Conservation (phyloP, 2,113 vertebrate genomes). For the Smithornis capensis region DNA sequence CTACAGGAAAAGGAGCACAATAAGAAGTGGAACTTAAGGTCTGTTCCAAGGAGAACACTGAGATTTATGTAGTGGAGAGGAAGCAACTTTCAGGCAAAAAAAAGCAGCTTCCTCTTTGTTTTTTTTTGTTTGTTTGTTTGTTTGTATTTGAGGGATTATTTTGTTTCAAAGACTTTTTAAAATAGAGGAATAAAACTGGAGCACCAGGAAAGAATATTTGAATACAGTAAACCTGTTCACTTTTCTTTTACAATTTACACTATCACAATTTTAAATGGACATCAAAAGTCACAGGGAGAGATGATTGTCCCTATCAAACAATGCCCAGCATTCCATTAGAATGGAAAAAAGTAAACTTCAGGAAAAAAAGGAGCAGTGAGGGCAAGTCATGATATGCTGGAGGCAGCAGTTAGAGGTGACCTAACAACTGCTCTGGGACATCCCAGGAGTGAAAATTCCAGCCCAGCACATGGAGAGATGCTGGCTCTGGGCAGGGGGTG, state of each 20-base stretch:
- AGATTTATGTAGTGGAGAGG: background rate
- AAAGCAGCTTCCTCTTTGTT: background rate
- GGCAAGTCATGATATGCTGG: background rate
- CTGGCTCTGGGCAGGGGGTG: background rate
- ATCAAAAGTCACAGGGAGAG: background rate
- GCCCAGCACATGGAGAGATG: background rate
- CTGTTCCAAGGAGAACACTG: background rate
- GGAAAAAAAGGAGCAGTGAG: background rate
- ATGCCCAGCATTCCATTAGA: no score
- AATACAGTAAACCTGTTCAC: background rate
- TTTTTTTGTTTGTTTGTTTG: no score
- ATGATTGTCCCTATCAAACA: background rate
- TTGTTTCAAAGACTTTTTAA: background rate
- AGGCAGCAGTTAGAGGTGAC: background rate
- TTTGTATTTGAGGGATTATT: background rate
- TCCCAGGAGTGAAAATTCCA: no score
- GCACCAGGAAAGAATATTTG: background rate
- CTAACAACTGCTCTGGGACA: background rate
- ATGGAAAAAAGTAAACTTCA: background rate
- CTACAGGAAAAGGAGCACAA: constrained; percentile 34
- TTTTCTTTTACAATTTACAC: no score
- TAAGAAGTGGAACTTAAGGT: background rate
- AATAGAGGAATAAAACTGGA: background rate
- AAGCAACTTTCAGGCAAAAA: background rate
- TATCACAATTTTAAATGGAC: rapidly evolving